Conservation (phyloP, 2,113 vertebrate genomes). For the Tringa solitaria region DNA sequence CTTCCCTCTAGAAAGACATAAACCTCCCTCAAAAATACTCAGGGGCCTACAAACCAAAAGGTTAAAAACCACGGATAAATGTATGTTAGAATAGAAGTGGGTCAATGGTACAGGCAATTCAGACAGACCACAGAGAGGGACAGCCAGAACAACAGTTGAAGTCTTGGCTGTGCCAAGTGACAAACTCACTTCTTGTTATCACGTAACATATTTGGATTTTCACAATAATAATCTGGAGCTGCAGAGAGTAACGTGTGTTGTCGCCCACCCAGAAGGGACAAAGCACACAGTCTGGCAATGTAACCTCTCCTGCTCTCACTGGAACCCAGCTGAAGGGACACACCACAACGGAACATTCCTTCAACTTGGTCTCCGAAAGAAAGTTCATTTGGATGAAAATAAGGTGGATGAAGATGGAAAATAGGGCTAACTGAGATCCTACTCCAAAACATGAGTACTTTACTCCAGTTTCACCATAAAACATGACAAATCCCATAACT, state of each 20-base stretch:
- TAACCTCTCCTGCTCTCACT: background rate
- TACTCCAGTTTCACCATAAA: background rate
- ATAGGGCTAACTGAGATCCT: background rate
- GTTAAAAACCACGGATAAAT: background rate
- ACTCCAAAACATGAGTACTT: background rate
- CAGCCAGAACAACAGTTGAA: constrained; percentile 8
- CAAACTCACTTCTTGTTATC: constrained; percentile 10
- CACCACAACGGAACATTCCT: background rate
- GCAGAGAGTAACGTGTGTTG: background rate
- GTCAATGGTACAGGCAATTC: background rate
- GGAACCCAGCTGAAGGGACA: background rate
- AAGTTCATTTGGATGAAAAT: background rate
- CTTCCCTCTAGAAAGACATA: background rate
- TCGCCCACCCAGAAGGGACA: constrained; percentile 48
- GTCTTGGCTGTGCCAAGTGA: background rate
- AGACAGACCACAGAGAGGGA: constrained; percentile 1
- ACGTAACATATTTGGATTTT: background rate
- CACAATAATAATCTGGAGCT: background rate
- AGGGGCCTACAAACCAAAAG: background rate
- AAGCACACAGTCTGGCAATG: background rate
- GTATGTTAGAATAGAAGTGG: background rate
- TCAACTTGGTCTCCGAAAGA: background rate
- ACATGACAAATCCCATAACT: rapidly evolving
- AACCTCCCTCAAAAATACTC: background rate
- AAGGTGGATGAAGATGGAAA: background rate